Evolutionary conservation across 1,140 invertebrate species (phyloP).

Genomic region (Ostrea edulis): DNA sequence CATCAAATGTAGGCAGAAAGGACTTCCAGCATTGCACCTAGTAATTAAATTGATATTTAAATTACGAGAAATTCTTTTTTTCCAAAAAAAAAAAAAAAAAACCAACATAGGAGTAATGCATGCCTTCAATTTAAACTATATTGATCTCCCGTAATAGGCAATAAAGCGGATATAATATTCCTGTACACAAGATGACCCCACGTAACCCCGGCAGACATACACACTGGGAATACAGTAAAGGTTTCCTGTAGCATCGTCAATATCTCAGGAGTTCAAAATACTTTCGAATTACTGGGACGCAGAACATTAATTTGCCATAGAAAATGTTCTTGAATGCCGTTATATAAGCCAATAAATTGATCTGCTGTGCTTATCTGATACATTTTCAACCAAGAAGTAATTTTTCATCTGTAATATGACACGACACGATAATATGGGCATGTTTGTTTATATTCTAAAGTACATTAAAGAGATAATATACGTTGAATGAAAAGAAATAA

Average conservation of each 20-base stretch:
- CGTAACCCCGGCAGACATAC: slow-evolving; percentile 4
- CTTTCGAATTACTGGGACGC: neutral
- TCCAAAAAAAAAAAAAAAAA: neutral
- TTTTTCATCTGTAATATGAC: neutral
- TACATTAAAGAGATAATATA: neutral
- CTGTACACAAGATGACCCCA: slow-evolving; percentile 15
- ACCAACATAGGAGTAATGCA: neutral
- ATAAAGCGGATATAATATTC: slow-evolving; percentile 6
- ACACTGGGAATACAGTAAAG: neutral
- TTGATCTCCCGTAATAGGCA: slow-evolving; percentile 3
- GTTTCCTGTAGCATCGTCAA: neutral
- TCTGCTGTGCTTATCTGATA: neutral
- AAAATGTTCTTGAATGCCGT: neutral
- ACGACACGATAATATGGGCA: neutral
- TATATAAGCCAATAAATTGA: slow-evolving; percentile 13
- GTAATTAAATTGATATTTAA: neutral
- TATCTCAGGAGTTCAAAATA: neutral
- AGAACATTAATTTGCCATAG: neutral
- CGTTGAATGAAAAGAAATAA: neutral
- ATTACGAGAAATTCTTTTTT: neutral
- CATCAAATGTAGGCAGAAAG: neutral
- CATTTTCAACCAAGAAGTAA: neutral
- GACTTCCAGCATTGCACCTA: neutral
- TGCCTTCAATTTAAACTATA: neutral
- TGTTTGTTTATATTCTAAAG: too few species aligned